A percentile compares a stretch with the other conserved stretches of the same genome.
Evolutionary conservation across 2,113 vertebrate genomes (phyloP).

Genomic region (Bubo blakistoni): DNA sequence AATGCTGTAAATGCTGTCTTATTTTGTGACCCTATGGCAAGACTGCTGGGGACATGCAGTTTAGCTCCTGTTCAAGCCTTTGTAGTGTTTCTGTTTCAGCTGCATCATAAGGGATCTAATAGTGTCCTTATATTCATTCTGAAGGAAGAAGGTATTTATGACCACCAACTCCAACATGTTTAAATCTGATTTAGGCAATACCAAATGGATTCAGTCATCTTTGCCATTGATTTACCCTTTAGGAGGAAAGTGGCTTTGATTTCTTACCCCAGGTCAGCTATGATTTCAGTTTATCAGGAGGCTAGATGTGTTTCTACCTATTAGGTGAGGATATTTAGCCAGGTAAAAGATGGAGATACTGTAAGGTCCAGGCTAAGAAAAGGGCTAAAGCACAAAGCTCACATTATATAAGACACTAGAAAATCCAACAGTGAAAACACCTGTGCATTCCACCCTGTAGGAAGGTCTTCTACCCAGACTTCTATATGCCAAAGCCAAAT

Average conservation of each 20-base stretch:
- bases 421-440: background rate
- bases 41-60: rapidly evolving
- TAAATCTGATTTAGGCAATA: background rate
- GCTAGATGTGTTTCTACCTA: background rate
- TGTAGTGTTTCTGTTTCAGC: background rate
- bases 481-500: background rate
- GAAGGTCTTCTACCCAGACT: background rate
- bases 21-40: background rate
- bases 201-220: background rate
- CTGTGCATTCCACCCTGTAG: background rate
- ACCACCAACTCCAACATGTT: background rate
- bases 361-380: background rate
- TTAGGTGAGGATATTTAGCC: background rate
- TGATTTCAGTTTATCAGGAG: background rate
- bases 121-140: background rate
- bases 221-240: background rate
- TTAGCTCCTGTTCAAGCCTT: background rate
- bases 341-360: background rate
- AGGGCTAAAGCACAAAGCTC: background rate
- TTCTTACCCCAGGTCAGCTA: background rate
- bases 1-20: background rate
- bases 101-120: background rate
- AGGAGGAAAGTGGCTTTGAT: background rate
- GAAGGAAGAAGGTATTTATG: background rate
- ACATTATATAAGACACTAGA: background rate